Percentiles rank a stretch among this genome's conserved stretches.
These are phyloP conservation scores for Haliaeetus leucogaster DNA, from an alignment of 2,113 vertebrate genomes.

Conservation along the genomic window DNA sequence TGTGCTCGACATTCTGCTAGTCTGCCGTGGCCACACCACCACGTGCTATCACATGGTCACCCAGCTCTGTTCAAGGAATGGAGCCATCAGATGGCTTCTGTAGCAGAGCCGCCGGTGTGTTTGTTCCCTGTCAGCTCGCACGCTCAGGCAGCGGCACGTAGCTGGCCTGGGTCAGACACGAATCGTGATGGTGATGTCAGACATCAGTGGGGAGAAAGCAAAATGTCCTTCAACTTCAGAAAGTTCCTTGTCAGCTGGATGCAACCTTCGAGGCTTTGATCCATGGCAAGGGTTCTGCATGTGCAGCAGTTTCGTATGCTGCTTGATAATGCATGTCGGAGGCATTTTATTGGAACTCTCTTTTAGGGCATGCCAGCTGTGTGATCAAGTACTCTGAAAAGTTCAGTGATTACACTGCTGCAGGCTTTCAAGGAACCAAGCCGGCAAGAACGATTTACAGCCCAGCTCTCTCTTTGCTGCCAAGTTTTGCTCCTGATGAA, in stretches of 20 bases:
- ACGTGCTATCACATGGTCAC: accelerated
- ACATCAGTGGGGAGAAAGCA: neutral
- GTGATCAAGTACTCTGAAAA: neutral
- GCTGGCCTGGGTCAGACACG: accelerated
- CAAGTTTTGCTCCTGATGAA: neutral
- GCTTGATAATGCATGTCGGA: neutral
- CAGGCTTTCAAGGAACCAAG: slow-evolving; percentile 1
- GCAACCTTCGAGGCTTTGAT: neutral
- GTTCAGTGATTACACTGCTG: slow-evolving; percentile 3
- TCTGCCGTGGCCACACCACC: neutral
- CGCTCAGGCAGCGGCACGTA: neutral
- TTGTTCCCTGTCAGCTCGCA: neutral
- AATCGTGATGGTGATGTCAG: neutral
- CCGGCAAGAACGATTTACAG: neutral
- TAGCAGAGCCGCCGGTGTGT: neutral
- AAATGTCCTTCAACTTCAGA: neutral
- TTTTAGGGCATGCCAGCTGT: neutral
- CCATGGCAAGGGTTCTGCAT: neutral
- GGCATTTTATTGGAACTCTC: neutral
- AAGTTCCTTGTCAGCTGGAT: neutral
- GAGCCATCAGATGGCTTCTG: neutral
- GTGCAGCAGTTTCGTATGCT: neutral
- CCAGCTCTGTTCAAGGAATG: neutral
- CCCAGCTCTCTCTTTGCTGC: neutral
- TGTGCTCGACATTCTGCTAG: accelerated